These are phyloP conservation scores for Plebejus anna DNA, from an alignment of 2,888 invertebrate species.

Conservation along the genomic window DNA sequence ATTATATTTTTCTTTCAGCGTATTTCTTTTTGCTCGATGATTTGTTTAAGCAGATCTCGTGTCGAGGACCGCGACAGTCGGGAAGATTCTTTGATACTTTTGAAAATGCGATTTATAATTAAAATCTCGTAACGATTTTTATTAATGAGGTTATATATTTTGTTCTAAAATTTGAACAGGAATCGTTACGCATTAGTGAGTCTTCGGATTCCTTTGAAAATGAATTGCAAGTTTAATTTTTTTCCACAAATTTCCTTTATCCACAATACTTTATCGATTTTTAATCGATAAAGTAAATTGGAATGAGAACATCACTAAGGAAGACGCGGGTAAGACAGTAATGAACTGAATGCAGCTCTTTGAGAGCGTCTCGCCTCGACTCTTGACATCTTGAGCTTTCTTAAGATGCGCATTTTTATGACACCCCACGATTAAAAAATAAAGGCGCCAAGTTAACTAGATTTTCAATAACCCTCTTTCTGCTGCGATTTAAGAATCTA, in stretches of 20 bases:
- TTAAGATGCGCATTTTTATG: slow-evolving; percentile 48
- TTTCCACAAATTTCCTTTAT: slow-evolving; percentile 1
- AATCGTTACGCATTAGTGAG: not conserved
- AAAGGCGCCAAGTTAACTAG: slow-evolving; percentile 35
- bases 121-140: slow-evolving; percentile 13
- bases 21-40: slow-evolving; percentile 40
- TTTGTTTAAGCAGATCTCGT: slow-evolving; percentile 33
- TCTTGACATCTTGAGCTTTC: slow-evolving; percentile 44
- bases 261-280: too few relatives aligned
- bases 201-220: not conserved
- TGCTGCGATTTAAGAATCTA: not conserved
- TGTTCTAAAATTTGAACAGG: not conserved
- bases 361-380: slow-evolving; percentile 50
- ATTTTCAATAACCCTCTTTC: slow-evolving; percentile 5
- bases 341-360: slow-evolving; percentile 69
- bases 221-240: not conserved
- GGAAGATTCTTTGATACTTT: slow-evolving; percentile 23
- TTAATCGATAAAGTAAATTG: slow-evolving; percentile 36
- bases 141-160: slow-evolving; percentile 16
- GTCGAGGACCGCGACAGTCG: slow-evolving; percentile 29
- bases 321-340: slow-evolving; percentile 64
- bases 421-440: slow-evolving; percentile 39
- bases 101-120: slow-evolving; percentile 16
- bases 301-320: slow-evolving; percentile 39
- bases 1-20: slow-evolving; percentile 48